Base-by-base conservation (phyloP, 2,113 vertebrate genomes). In the Hippocampus comes region DNA sequence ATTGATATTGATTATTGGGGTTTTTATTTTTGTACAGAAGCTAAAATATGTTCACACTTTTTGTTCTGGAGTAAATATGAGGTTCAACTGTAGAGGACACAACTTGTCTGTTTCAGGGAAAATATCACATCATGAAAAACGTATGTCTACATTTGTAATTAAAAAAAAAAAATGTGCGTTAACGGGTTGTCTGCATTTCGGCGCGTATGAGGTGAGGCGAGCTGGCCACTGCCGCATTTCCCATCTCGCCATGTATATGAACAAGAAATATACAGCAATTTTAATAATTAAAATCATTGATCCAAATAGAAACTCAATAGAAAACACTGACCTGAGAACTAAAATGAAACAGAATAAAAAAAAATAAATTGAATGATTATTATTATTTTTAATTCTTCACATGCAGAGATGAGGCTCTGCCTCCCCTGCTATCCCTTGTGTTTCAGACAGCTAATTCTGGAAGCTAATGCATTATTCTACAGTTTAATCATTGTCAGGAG, bases 1-100 rank as follows among this genome's bases (percentile, higher is more conserved):
- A 14, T 67, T 79, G 73, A 78, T 77, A 78, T 57, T 76, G 74
- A 82, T 84, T 74, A 71, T 68, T 63, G 48, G 76, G 46, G 67
- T 49, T 63, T 66, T 61, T 69, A 42, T 66, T 63, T 63, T 69
- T 48, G 55, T 61, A 27, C 78, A 55, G 42, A 78, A 64, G 61
- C 61, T 69, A 63, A 57, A 25, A 15, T 6, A 1, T 14, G 17
- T 21, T 9, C 71, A 23, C 23, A 38, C 60, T 61, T 15, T 75
- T 57, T 25, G 30, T 4, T 30, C 67, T 73, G 10, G 51, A 60
- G n/a, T 71, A 41, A 72, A 23, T 66, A 38, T 67, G 27, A 56
- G 46, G 25, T 56, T 60, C 49, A 38, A 11, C 9, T 56, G 23
- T 56, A 41, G 55, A 63, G 68, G 55, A 27, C 55, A 69, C 9